These are phyloP conservation scores for Akabosia matsudoensis DNA, from an alignment of 1,140 invertebrate genomes.

Conservation along the genomic window DNA sequence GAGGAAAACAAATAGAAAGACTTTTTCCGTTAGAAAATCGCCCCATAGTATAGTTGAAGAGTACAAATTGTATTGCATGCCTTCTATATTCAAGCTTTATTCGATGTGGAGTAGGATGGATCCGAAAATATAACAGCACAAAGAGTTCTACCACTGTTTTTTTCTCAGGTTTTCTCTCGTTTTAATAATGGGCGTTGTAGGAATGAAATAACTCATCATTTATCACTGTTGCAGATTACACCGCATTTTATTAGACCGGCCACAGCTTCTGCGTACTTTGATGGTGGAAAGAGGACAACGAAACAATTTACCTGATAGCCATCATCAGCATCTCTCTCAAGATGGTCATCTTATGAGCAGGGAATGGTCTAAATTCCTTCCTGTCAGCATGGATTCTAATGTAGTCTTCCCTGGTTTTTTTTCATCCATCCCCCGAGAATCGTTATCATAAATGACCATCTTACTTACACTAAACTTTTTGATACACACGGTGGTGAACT, in stretches of 20 bases:
- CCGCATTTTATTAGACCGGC: background rate
- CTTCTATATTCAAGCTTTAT: too few species aligned
- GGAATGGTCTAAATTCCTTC: slow-evolving; percentile 1
- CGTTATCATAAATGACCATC: slow-evolving; percentile 6
- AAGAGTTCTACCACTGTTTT: too few species aligned
- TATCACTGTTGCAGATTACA: slow-evolving; percentile 4
- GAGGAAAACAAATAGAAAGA: background rate
- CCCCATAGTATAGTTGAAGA: too few species aligned
- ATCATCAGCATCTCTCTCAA: background rate
- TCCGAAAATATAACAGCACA: too few species aligned
- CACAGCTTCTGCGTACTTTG: background rate
- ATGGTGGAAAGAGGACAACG: background rate
- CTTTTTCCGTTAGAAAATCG: background rate
- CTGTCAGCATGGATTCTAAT: background rate
- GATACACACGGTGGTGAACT: too few species aligned
- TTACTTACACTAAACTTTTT: background rate
- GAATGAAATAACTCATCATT: slow-evolving; percentile 16
- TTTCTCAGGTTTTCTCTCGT: too few species aligned
- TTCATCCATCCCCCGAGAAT: background rate
- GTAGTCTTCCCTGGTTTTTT: background rate
- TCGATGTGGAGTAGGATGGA: background rate
- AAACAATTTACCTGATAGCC: background rate
- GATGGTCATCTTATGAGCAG: background rate
- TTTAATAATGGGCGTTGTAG: background rate
- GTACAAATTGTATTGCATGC: too few species aligned